Evolutionary conservation across 2,888 invertebrate genomes (phyloP).

Genomic region (Eupelmus urozonus): DNA sequence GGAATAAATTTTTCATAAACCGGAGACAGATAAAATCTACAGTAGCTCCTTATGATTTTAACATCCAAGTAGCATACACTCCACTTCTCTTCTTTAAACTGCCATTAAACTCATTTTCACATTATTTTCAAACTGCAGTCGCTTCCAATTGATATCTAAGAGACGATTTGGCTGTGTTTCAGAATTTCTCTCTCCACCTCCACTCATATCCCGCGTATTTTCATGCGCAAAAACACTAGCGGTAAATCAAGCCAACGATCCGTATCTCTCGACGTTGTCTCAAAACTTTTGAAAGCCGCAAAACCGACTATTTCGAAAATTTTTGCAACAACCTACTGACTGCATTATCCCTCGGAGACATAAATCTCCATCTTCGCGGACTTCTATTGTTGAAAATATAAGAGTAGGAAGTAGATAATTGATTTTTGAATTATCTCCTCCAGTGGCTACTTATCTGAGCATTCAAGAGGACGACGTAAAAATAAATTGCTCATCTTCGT

Average conservation of each 20-base stretch:
- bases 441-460: background rate
- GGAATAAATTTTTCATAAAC: background rate
- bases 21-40: background rate
- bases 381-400: too few relatives aligned
- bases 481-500: too few relatives aligned
- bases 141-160: slow-evolving; percentile 43
- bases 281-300: background rate
- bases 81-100: slow-evolving; percentile 38
- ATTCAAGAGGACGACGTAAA: too few relatives aligned
- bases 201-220: slow-evolving; percentile 1
- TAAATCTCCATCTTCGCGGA: background rate
- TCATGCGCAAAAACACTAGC: slow-evolving; percentile 33
- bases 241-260: slow-evolving; percentile 37
- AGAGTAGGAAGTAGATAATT: background rate
- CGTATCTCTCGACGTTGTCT: slow-evolving; percentile 22
- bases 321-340: background rate
- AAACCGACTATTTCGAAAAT: slow-evolving; percentile 1
- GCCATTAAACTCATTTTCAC: slow-evolving; percentile 44
- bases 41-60: slow-evolving; percentile 11
- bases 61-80: background rate
- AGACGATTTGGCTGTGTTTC: slow-evolving; percentile 51
- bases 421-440: background rate
- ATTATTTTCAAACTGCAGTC: slow-evolving; percentile 21
- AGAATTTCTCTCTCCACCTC: slow-evolving; percentile 17
- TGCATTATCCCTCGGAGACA: background rate